phyloP scores from a whole-genome alignment of 2,797 vertebrate species.

The Novumbra hubbsi region DNA sequence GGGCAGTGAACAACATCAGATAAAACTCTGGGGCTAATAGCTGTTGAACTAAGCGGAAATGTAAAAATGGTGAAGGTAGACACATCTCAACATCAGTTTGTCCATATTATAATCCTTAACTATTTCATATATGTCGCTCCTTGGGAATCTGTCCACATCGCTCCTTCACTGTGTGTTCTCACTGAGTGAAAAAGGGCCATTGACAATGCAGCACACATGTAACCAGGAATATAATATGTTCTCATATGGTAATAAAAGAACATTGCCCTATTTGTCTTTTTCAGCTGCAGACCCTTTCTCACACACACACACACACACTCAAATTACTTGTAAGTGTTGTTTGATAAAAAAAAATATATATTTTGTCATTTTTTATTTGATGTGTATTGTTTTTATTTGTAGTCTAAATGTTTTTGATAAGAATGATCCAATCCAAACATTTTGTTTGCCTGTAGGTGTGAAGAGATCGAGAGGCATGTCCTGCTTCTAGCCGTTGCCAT shows the following conservation, averaged over 20 bases:
- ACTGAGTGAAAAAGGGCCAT: neutral
- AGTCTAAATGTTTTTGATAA: too few species aligned
- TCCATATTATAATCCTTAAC: neutral
- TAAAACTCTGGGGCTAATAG: neutral
- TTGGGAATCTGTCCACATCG: neutral
- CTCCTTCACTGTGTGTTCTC: neutral
- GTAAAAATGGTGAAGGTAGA: neutral
- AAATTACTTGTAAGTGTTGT: too few species aligned
- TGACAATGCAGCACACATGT: neutral
- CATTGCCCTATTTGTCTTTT: neutral
- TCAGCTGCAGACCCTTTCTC: too few species aligned
- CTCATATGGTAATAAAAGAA: neutral
- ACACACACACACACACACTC: too few species aligned
- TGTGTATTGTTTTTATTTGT: too few species aligned
- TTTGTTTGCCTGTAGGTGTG: too few species aligned
- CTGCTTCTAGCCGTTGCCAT: too few species aligned
- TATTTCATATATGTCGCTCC: neutral
- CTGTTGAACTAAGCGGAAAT: neutral
- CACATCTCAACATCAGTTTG: neutral
- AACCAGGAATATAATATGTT: neutral
- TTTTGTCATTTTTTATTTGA: too few species aligned
- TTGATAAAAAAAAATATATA: too few species aligned
- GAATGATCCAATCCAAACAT: too few species aligned
- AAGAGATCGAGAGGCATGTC: too few species aligned
- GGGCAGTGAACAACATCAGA: neutral